Percentiles rank a stretch among this genome's conserved stretches.
Evolutionary conservation across 2,797 vertebrate species (phyloP).

Genomic region (Sebastes taczanowskii): DNA sequence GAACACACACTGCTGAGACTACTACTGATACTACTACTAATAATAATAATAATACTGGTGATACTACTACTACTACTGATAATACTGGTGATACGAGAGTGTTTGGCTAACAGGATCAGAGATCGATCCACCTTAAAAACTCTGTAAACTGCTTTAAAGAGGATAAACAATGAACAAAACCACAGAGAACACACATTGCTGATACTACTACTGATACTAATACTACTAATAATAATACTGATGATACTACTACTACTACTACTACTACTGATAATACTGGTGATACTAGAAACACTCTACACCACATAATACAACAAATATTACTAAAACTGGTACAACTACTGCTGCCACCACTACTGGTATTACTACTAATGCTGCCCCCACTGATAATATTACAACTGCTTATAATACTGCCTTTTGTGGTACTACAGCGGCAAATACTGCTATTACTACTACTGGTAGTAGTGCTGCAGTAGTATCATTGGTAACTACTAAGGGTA

Average conservation of each 20-base stretch:
- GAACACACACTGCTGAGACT: neutral
- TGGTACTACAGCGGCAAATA: neutral
- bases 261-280: neutral
- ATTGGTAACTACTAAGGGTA: neutral
- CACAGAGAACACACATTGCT: neutral
- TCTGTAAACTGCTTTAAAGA: neutral
- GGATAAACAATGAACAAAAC: neutral
- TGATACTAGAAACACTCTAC: neutral
- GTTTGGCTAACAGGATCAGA: neutral
- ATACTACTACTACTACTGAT: neutral
- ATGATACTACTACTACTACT: too few species aligned
- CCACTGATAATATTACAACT: neutral
- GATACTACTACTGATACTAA: neutral
- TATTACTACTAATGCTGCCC: neutral
- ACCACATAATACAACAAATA: too few species aligned
- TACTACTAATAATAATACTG: too few species aligned
- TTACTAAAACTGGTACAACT: neutral
- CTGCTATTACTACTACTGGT: neutral
- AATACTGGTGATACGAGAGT: neutral
- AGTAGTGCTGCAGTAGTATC: neutral
- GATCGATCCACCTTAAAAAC: slow-evolving; percentile 21
- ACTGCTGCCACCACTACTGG: neutral
- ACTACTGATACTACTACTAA: neutral
- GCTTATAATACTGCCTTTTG: neutral
- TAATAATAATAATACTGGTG: too few species aligned